Evolutionary conservation across 2,888 invertebrate species (phyloP).

Genomic region (Agelastica alni): DNA sequence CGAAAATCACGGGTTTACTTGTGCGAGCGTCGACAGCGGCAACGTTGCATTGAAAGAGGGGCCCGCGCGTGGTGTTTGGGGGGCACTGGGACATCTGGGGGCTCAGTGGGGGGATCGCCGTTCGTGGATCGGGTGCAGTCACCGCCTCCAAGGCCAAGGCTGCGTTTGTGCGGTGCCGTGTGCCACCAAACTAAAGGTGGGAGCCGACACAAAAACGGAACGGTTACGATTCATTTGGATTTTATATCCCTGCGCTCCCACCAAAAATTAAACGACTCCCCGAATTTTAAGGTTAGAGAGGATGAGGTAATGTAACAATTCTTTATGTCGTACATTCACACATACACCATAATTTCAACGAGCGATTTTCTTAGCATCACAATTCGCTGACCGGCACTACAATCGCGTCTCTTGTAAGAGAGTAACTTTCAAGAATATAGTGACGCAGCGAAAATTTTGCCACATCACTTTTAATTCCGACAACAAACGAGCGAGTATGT

Average conservation of each 20-base stretch:
- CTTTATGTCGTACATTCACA: too few species aligned
- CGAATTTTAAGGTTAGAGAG: too few species aligned
- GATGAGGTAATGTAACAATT: too few species aligned
- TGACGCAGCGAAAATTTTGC: background rate
- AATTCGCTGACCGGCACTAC: too few species aligned
- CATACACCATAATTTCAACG: too few species aligned
- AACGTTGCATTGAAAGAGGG: slow-evolving; percentile 7
- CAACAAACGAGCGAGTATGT: background rate
- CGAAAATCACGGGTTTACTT: slow-evolving; percentile 6
- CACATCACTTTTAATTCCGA: background rate
- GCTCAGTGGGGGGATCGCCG: slow-evolving; percentile 41
- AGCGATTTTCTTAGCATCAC: too few species aligned
- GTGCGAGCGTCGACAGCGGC: slow-evolving; percentile 3
- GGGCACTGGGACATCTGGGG: slow-evolving; percentile 50
- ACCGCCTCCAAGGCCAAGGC: slow-evolving; percentile 52
- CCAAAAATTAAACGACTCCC: too few species aligned
- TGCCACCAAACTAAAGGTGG: slow-evolving; percentile 6
- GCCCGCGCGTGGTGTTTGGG: slow-evolving; percentile 40
- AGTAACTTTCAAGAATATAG: background rate
- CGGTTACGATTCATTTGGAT: too few species aligned
- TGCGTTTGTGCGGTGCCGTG: slow-evolving; percentile 39
- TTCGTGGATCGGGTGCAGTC: slow-evolving; percentile 43
- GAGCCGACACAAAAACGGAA: background rate
- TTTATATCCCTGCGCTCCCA: background rate
- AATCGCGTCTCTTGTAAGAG: too few species aligned